Conservation (phyloP, 2,888 invertebrate genomes). For the Scaptomyza cyrtandrae region DNA sequence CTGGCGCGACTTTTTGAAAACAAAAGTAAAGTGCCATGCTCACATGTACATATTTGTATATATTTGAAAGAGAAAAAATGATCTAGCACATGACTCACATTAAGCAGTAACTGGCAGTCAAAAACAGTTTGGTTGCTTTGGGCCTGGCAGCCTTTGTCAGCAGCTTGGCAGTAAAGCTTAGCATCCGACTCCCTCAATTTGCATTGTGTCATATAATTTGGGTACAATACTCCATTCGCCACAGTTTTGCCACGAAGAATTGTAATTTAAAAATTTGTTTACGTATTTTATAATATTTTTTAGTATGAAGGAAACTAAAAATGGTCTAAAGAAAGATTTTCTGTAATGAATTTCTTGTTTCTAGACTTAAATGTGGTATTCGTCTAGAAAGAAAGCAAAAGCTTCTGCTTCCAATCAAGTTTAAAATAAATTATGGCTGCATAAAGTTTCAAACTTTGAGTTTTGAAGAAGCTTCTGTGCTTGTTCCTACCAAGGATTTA, state of each 20-base stretch:
- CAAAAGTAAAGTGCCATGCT: conserved; percentile 76
- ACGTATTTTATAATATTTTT: neutral
- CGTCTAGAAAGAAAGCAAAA: no score
- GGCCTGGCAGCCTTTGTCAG: conserved; percentile 51
- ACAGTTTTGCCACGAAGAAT: neutral
- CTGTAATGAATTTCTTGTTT: no score
- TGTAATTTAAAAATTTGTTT: no score
- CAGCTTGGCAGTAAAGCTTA: conserved; percentile 42
- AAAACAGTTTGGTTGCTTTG: conserved; percentile 24
- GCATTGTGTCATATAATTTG: conserved; percentile 16
- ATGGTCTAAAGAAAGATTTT: no score
- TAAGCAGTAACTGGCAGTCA: conserved; percentile 48
- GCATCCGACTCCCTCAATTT: conserved; percentile 59
- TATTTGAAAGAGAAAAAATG: conserved; percentile 18
- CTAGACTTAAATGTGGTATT: no score
- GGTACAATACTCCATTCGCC: neutral
- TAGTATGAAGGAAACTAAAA: neutral
- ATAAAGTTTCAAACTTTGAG: no score
- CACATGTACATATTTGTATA: conserved; percentile 21
- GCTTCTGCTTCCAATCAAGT: no score
- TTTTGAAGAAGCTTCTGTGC: no score
- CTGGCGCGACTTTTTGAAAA: conserved; percentile 60
- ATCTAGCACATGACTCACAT: conserved; percentile 75
- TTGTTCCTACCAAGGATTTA: no score
- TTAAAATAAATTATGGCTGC: no score